phyloP scores from a whole-genome alignment of 2,888 invertebrate species.

The Calephelis perditalis region DNA sequence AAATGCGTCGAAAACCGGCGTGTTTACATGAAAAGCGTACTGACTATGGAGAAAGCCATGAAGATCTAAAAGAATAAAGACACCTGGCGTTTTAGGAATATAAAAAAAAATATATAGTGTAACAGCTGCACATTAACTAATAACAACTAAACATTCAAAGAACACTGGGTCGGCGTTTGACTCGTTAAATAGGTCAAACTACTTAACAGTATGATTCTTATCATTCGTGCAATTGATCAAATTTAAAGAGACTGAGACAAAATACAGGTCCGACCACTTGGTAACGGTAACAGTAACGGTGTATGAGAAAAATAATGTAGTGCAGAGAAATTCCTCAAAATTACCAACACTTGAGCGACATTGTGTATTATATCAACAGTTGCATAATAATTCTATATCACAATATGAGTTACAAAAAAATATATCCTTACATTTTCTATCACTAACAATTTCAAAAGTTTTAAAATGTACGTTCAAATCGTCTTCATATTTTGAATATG shows the following conservation, averaged over 20 bases:
- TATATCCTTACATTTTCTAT: no score
- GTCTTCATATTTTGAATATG: no score
- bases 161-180: neutral
- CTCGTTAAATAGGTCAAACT: slow-evolving; percentile 37
- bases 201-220: slow-evolving; percentile 31
- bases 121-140: neutral
- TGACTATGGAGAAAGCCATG: no score
- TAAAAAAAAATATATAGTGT: no score
- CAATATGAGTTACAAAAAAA: neutral
- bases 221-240: slow-evolving; percentile 44
- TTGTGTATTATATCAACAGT: slow-evolving; percentile 8
- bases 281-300: slow-evolving; percentile 74
- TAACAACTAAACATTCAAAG: neutral
- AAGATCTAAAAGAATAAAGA: no score
- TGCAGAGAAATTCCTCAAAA: slow-evolving; percentile 50
- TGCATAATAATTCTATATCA: neutral
- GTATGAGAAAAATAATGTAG: slow-evolving; percentile 62
- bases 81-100: no score
- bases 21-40: no score
- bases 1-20: no score
- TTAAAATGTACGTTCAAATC: no score
- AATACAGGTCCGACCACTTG: slow-evolving; percentile 71
- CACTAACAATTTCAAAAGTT: no score
- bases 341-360: slow-evolving; percentile 31
- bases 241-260: slow-evolving; percentile 55